phyloP scores from a whole-genome alignment of 2,888 invertebrate genomes.

The Mythimna ferrago region DNA sequence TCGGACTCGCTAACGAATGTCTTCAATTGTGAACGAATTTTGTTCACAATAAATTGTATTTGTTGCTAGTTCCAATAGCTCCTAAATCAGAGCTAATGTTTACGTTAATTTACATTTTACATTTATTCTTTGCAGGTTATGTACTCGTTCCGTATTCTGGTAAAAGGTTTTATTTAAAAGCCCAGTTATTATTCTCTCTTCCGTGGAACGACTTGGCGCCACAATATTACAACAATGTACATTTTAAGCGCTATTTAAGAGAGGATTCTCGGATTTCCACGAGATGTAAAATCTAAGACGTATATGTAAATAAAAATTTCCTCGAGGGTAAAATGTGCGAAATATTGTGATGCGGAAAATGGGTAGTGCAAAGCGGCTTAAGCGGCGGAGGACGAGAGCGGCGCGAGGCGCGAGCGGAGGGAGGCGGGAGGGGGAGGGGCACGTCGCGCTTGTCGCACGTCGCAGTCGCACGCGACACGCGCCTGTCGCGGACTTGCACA shows the following conservation, averaged over 20 bases:
- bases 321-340: slow-evolving; percentile 54
- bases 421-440: slow-evolving; percentile 11
- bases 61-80: slow-evolving; percentile 20
- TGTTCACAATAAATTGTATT: slow-evolving; percentile 27
- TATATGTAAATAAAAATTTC: slow-evolving; percentile 59
- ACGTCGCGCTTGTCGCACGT: slow-evolving; percentile 38
- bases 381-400: slow-evolving; percentile 15
- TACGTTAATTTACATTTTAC: slow-evolving; percentile 12
- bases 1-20: slow-evolving; percentile 35
- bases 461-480: slow-evolving; percentile 56
- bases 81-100: slow-evolving; percentile 5
- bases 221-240: slow-evolving; percentile 27
- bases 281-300: slow-evolving; percentile 57
- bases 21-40: slow-evolving; percentile 27
- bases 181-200: no score
- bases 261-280: slow-evolving; percentile 44
- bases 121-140: neutral
- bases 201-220: neutral
- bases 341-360: slow-evolving; percentile 64
- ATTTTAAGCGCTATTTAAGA: slow-evolving; percentile 41
- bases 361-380: slow-evolving; percentile 64
- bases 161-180: neutral
- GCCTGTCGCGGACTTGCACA: slow-evolving; percentile 58
- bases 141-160: neutral
- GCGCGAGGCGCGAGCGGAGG: neutral